Base-by-base conservation (phyloP, 2,888 invertebrate species). In the Eristalis intricaria region DNA sequence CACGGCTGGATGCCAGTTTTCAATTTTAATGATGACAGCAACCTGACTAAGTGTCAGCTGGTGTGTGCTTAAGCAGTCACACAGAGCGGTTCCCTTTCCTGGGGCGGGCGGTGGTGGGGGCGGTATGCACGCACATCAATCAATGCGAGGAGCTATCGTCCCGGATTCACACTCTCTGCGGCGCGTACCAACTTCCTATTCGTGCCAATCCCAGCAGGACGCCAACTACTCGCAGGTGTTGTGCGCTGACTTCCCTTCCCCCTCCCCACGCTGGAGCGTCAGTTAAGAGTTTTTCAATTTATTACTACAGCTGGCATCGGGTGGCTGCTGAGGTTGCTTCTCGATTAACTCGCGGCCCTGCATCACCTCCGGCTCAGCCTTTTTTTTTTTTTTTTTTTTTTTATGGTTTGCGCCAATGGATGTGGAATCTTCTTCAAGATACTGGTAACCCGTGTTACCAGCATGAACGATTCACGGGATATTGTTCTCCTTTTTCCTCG, bases 221-320 rank as follows among this genome's bases (percentile, higher is more conserved):
- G 19, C 8, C 50, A 50, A 19, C 8, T 19, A 19, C 50, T 8
- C 38, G 13, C 38, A 38, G 38, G n/a, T 50, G 50, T 19, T 8
- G 50, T 19, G 50, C 50, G n/a, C n/a, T n/a, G n/a, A n/a, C n/a
- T n/a, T n/a, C n/a, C n/a, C n/a, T n/a, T n/a, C n/a, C n/a, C n/a
- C n/a, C n/a, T 0, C 19, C 19, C n/a, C n/a, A 1, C 43, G 3
- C 15, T 15, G 15, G 40, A 2, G 40, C 26, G 10, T 22, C 50
- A 26, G 50, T n/a, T 15, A 43, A 65, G 64, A 69, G 69, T 76
- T 82, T 76, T 82, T 82, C 82, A 82, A 82, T 82, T 82, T 82
- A 82, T 82, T 82, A 80, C 66, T 82, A 71, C 38, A 43, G 71
- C 76, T 76, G 65, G 50, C 76, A 29, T 22, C 65, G 19, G 32